Evolutionary conservation across 2,113 vertebrate species (phyloP), one percentile per base, ranked within the genome.

Genomic region (Corythornis cristatus): DNA sequence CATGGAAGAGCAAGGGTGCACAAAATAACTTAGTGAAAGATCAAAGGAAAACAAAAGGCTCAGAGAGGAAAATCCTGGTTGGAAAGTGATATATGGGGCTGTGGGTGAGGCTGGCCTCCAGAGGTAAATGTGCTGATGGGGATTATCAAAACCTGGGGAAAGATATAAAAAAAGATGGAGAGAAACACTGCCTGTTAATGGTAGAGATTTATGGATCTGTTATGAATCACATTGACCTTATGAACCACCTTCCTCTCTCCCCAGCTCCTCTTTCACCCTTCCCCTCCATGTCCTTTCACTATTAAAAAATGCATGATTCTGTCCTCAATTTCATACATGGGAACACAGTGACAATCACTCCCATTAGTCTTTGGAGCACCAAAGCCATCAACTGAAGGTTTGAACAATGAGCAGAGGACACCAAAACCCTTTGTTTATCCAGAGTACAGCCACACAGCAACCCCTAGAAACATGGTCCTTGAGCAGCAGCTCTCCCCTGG

Each of bases 261-360:
- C 65, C 51, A 62, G 61, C 86, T 79, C 60, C 73, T 92, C 37
- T 50, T 61, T 66, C 72, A 83, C 71, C 73, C 64, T 89, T 88
- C 66, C 68, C 42, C 56, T 82, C 6, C 1, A 46, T 54, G 56
- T 65, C 56, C 80, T 53, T 53, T 54, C 56, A 6, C 76, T 93
- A 76, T 90, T 90, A 94, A 92, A 86, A 86, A 88, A 64, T 73
- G 57, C 78, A 3, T 33, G 43, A 87, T 94, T 73, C 83, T 22
- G 2, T 83, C 45, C 83, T 75, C 80, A 87, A 75, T 95, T 93
- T 84, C 83, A 82, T 84, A 43, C 58, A 28, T 77, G 91, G 81
- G 66, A 76, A 66, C 86, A 88, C 90, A 94, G 60, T 73, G 93
- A 85, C 83, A 86, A 35, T 67, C 86, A 40, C 73, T 20, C 31